Percentiles rank a stretch among this genome's conserved stretches.
These are phyloP conservation scores for Dasypogon diadema DNA, from an alignment of 2,888 invertebrate species.

Conservation along the genomic window DNA sequence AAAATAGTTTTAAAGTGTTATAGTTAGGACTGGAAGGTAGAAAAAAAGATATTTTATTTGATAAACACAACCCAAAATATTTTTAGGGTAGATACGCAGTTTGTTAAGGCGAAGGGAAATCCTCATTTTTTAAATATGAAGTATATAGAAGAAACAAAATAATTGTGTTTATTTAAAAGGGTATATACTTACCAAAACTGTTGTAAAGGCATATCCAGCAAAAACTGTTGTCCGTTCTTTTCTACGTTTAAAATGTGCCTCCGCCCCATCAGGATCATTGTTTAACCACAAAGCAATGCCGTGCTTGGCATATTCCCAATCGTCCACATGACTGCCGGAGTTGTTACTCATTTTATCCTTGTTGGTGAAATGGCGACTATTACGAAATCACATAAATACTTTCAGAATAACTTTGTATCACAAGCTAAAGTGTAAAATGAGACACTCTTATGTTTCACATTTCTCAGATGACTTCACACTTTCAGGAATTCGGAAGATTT, in stretches of 20 bases:
- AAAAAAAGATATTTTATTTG: no score
- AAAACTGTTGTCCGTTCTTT: conserved; percentile 51
- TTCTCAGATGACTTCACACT: no score
- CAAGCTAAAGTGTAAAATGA: neutral
- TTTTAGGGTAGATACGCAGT: no score
- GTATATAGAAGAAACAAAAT: no score
- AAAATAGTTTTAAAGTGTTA: no score
- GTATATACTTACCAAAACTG: conserved; percentile 56
- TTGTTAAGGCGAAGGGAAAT: no score
- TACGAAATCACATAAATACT: neutral
- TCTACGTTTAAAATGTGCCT: conserved; percentile 53
- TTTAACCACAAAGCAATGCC: conserved; percentile 57
- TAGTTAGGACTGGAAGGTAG: no score
- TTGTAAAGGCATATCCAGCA: conserved; percentile 55
- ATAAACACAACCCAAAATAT: no score
- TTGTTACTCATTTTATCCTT: conserved; percentile 14
- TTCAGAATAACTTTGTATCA: neutral
- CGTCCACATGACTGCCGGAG: conserved; percentile 36
- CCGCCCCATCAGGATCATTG: conserved; percentile 56
- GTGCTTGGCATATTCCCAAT: conserved; percentile 56
- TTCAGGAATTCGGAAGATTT: no score
- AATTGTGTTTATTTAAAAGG: no score
- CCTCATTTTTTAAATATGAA: no score
- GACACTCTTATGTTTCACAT: no score
- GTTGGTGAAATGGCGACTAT: neutral